Evolutionary conservation across 2,113 vertebrate species (phyloP), one percentile per base, ranked within the genome.

Genomic region (Corythornis madagascariensis): DNA sequence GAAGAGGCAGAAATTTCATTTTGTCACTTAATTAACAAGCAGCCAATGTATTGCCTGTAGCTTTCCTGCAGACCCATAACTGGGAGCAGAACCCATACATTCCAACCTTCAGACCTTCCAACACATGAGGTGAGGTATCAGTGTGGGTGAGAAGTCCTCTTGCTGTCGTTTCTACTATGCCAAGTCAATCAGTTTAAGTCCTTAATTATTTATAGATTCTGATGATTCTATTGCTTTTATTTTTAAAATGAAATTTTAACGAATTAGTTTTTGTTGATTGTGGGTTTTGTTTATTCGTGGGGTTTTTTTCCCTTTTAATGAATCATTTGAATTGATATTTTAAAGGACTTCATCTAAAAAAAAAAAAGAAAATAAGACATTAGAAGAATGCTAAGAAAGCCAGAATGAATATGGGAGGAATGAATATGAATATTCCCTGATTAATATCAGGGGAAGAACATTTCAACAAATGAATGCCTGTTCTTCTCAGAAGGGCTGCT

Each of bases 1-100:
- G 40, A 92, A 95, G 65, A 94, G 43, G 53, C 67, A 92, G 86
- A 78, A 92, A 92, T 56, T 93, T 53, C 75, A 38, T 91, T 93
- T 83, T 77, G 69, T 78, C 56, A 57, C 53, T 91, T 93, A 96
- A 91, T 95, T 96, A 96, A 72, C 84, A 47, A 67, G 25, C 57
- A 83, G 35, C 64, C 70, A 66, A 70, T 86, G 64, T 74, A 38
- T 80, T 85, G 67, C 72, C 69, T 83, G 72, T 81, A 80, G 75
- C 56, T 89, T 78, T 95, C 69, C 57, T 91, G 64, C 67, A 91
- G 60, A 72, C 82, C 40, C 53, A 12, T 83, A 93, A 83, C n/a
- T 91, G 79, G 65, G 79, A 93, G 79, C 85, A 89, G 69, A 87
- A 48, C 87, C 72, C 0, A 0, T 43, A n/a, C 3, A 0, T 29